phyloP scores from a whole-genome alignment of 2,888 invertebrate genomes.

The Synergus gifuensis region DNA sequence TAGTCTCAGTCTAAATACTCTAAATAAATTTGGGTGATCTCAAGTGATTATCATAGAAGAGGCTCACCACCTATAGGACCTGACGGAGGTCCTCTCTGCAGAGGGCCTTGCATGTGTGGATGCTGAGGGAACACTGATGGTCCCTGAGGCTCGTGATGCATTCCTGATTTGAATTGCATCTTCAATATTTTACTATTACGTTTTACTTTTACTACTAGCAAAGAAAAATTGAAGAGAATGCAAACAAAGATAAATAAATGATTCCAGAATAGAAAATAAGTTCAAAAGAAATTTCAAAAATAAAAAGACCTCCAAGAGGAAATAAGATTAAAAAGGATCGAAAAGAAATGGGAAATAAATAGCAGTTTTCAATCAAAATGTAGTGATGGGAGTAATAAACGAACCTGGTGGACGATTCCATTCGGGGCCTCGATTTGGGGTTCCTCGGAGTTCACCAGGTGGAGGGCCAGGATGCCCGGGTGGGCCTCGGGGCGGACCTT shows the following conservation, averaged over 20 bases:
- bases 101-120: slow-evolving; percentile 82
- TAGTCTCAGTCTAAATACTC: too few species aligned
- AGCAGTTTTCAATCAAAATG: not conserved
- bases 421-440: slow-evolving; percentile 82
- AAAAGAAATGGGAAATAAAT: not conserved
- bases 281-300: not conserved
- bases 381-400: not conserved
- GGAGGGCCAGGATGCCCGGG: slow-evolving; percentile 80
- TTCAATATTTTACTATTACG: not conserved
- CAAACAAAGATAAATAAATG: not conserved
- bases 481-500: slow-evolving; percentile 78
- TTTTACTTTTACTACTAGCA: not conserved
- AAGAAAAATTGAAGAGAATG: not conserved
- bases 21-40: not conserved
- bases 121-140: slow-evolving; percentile 80
- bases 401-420: slow-evolving; percentile 86
- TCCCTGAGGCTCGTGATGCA: slow-evolving; percentile 83
- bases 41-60: slow-evolving; percentile 13
- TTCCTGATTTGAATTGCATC: slow-evolving; percentile 68
- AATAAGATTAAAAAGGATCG: not conserved
- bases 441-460: slow-evolving; percentile 81
- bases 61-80: slow-evolving; percentile 75
- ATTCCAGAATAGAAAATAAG: not conserved
- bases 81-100: slow-evolving; percentile 82
- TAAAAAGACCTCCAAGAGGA: not conserved